Evolutionary conservation across 2,797 vertebrate genomes (phyloP).

Genomic region (Pelodytes ibericus): DNA sequence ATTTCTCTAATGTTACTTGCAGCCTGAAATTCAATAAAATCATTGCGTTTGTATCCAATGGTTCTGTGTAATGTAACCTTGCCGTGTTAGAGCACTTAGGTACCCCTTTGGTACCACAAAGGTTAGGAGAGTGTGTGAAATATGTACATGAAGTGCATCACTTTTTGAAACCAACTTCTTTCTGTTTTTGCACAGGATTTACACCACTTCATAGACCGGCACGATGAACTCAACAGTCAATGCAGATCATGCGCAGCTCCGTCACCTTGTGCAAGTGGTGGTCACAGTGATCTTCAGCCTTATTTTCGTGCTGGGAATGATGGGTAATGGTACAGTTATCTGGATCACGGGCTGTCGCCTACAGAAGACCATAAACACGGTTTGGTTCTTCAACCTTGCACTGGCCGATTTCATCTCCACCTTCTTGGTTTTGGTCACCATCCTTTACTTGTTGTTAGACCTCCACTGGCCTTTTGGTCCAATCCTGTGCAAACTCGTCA

Average conservation of each 20-base stretch:
- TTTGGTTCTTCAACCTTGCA: constrained; percentile 60
- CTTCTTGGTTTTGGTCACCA: constrained; percentile 55
- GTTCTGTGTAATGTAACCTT: no score
- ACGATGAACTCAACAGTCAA: constrained; percentile 44
- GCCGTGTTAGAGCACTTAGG: no score
- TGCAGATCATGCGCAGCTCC: constrained; percentile 31
- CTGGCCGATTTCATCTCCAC: constrained; percentile 58
- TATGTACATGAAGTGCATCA: no score
- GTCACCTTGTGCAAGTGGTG: constrained; percentile 48
- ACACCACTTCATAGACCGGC: neutral
- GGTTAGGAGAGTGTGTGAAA: no score
- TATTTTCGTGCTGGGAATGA: constrained; percentile 56
- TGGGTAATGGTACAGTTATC: constrained; percentile 57
- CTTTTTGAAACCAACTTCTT: no score
- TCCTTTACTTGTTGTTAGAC: constrained; percentile 56
- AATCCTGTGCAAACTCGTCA: constrained; percentile 57
- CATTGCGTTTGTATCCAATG: no score
- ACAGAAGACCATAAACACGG: constrained; percentile 57
- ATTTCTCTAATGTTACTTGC: no score
- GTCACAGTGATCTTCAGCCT: constrained; percentile 54
- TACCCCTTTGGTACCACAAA: no score
- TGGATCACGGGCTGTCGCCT: constrained; percentile 59
- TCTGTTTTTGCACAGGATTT: neutral
- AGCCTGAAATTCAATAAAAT: no score
- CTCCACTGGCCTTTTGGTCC: constrained; percentile 60